Percentiles rank a stretch among this genome's conserved stretches.
These are phyloP conservation scores for Plotosus lineatus DNA, from an alignment of 2,113 vertebrate species.

Conservation along the genomic window DNA sequence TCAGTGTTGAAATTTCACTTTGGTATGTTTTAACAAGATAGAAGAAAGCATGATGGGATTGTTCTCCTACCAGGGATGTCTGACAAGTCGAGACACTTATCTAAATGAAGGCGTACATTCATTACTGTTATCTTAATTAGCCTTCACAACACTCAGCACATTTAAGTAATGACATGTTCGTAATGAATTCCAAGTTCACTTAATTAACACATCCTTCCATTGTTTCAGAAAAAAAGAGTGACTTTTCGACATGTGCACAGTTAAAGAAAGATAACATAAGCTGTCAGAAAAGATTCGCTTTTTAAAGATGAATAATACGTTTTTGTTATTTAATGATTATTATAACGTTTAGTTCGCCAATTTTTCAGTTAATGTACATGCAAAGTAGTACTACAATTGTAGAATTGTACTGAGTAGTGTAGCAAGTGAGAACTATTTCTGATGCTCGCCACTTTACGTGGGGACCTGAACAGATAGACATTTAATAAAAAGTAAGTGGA, in stretches of 20 bases:
- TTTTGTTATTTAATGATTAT: background rate
- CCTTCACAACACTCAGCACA: conserved; percentile 23
- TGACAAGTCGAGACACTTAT: conserved; percentile 48
- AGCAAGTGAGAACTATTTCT: background rate
- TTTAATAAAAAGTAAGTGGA: conserved; percentile 5
- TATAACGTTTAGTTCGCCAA: background rate
- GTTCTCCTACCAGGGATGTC: conserved; percentile 59
- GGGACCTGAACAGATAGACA: background rate
- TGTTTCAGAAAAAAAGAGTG: conserved; percentile 36
- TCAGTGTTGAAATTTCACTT: conserved; percentile 29
- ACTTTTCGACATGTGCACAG: conserved; percentile 23
- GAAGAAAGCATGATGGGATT: conserved; percentile 9
- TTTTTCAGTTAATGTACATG: no score
- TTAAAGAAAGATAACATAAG: conserved; percentile 7
- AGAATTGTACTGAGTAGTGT: background rate
- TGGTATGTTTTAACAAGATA: conserved; percentile 19
- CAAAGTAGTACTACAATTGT: background rate
- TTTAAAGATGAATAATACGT: background rate
- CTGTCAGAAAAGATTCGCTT: background rate
- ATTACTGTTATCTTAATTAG: conserved; percentile 57
- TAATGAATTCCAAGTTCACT: conserved; percentile 34
- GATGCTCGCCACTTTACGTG: background rate
- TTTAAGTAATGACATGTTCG: conserved; percentile 40
- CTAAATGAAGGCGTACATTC: conserved; percentile 55
- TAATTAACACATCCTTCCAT: conserved; percentile 39